Evolutionary conservation across 2,797 vertebrate genomes (phyloP).

Genomic region (Dipus sagitta): DNA sequence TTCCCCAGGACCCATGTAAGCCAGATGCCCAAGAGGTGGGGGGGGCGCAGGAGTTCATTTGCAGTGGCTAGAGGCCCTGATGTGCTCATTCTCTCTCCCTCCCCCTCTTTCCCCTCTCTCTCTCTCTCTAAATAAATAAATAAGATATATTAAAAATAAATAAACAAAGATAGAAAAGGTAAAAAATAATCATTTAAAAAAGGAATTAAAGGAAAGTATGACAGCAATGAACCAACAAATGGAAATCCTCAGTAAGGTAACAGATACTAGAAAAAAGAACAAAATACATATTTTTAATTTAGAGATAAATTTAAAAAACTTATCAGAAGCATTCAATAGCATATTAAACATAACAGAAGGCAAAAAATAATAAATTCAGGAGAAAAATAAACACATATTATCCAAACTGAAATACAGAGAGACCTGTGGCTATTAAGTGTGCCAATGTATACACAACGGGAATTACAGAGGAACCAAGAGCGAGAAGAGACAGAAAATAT

Average conservation of each 20-base stretch:
- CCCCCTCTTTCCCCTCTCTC: too few relatives aligned
- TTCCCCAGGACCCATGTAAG: too few relatives aligned
- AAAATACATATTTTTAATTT: not conserved
- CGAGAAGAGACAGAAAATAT: not conserved
- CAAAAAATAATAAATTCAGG: not conserved
- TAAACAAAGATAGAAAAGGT: too few relatives aligned
- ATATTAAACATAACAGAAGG: constrained; percentile 33
- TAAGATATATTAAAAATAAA: too few relatives aligned
- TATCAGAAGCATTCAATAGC: not conserved
- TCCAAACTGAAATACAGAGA: not conserved
- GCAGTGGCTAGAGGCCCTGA: too few relatives aligned
- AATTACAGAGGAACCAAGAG: not conserved
- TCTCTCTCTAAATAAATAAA: too few relatives aligned
- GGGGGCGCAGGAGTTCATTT: too few relatives aligned
- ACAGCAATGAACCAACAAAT: constrained; percentile 1
- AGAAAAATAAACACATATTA: not conserved
- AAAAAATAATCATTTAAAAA: too few relatives aligned
- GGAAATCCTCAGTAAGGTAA: not conserved
- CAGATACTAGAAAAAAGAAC: not conserved
- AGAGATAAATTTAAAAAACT: constrained; percentile 47
- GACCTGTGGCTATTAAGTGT: not conserved
- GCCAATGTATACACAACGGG: not conserved
- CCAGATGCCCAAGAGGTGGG: too few relatives aligned
- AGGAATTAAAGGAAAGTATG: constrained; percentile 30
- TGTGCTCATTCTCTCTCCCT: too few relatives aligned